A percentile compares a stretch with the other conserved stretches of the same genome.
phyloP scores from a whole-genome alignment of 1,140 invertebrate genomes.

The Holotrichia oblita region DNA sequence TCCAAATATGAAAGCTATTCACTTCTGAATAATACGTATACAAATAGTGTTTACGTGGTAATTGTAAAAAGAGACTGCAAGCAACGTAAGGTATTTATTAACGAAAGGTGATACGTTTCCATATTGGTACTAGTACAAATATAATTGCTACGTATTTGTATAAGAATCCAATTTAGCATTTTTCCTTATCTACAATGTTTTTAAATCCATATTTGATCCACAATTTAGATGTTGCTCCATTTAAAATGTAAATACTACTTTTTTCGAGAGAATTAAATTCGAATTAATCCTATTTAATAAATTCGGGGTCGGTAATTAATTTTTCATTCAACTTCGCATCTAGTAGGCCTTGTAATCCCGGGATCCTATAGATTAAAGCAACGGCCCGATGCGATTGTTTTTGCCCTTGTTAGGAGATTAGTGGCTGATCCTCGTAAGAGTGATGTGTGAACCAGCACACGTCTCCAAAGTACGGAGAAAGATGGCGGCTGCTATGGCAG shows the following conservation, averaged over 20 bases:
- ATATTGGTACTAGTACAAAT: too few species aligned
- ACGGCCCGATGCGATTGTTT: slow-evolving; percentile 56
- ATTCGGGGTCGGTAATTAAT: slow-evolving; percentile 39
- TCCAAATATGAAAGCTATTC: too few species aligned
- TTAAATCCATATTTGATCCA: too few species aligned
- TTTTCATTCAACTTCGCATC: slow-evolving; percentile 43
- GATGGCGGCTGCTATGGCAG: background rate
- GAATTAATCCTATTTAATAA: slow-evolving; percentile 39
- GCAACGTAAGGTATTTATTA: too few species aligned
- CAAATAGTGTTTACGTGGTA: too few species aligned
- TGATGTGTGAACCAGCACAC: slow-evolving; percentile 58
- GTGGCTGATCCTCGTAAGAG: slow-evolving; percentile 57
- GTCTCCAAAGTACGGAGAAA: slow-evolving; percentile 45
- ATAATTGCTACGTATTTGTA: too few species aligned
- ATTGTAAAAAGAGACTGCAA: too few species aligned
- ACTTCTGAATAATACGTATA: too few species aligned
- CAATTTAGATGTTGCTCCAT: too few species aligned
- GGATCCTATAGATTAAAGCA: slow-evolving; percentile 46
- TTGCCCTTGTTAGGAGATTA: slow-evolving; percentile 59
- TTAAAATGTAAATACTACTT: background rate
- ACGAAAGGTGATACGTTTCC: too few species aligned
- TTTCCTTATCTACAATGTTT: too few species aligned
- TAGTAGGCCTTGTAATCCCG: slow-evolving; percentile 45
- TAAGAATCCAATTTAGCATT: too few species aligned
- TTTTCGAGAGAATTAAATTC: background rate